Evolutionary conservation across 1,140 invertebrate species (phyloP).

Genomic region (Dendroctonus ponderosae): DNA sequence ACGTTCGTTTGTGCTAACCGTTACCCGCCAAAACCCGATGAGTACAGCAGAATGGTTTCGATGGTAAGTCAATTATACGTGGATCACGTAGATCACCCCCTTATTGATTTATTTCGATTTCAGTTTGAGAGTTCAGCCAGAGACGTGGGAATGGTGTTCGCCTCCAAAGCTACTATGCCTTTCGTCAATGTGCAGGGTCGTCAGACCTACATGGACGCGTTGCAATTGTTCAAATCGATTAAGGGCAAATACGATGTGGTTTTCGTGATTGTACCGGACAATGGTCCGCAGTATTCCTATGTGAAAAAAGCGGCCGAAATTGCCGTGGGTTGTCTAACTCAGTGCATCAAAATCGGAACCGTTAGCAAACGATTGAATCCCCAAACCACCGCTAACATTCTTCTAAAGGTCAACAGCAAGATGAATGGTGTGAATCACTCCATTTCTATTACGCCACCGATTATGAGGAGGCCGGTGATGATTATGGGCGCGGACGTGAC

Average conservation of each 20-base stretch:
- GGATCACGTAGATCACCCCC: background rate
- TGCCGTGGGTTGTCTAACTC: constrained; percentile 72
- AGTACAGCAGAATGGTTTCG: constrained; percentile 31
- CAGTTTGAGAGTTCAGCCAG: constrained; percentile 31
- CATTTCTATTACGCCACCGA: constrained; percentile 49
- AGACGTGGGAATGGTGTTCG: constrained; percentile 31
- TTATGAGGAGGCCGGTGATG: constrained; percentile 46
- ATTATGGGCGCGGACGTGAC: constrained; percentile 78
- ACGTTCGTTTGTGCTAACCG: constrained; percentile 47
- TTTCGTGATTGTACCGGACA: constrained; percentile 56
- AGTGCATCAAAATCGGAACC: constrained; percentile 72
- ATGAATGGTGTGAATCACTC: constrained; percentile 69
- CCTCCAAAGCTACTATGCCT: constrained; percentile 14
- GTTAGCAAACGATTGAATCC: constrained; percentile 50
- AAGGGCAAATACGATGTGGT: constrained; percentile 50
- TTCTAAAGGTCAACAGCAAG: constrained; percentile 84
- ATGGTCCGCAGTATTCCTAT: constrained; percentile 46
- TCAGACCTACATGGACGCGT: constrained; percentile 18
- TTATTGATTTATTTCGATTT: constrained; percentile 2
- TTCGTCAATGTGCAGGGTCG: constrained; percentile 25
- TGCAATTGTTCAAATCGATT: constrained; percentile 30
- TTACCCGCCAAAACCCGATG: constrained; percentile 24
- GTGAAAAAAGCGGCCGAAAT: constrained; percentile 78
- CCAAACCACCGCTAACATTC: constrained; percentile 66
- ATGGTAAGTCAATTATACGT: constrained; percentile 29